Percentiles rank a stretch among this genome's conserved stretches.
Evolutionary conservation across 2,797 vertebrate species (phyloP).

Genomic region (Sylvia borin): DNA sequence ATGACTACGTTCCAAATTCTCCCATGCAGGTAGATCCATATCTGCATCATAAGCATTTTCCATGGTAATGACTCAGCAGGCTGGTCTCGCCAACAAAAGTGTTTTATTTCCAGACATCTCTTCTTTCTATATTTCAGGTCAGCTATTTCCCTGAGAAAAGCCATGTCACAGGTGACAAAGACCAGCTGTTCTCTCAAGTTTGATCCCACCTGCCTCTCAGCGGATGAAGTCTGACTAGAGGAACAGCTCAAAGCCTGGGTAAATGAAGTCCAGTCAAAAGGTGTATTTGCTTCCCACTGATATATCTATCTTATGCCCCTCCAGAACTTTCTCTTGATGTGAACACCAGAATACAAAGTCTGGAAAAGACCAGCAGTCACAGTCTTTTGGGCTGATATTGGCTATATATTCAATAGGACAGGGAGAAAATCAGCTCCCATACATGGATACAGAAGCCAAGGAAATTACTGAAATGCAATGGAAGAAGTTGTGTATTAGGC

Average conservation of each 20-base stretch:
- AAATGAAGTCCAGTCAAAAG: not conserved
- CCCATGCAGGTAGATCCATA: not conserved
- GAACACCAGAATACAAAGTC: not conserved
- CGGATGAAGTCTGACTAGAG: not conserved
- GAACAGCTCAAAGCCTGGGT: not conserved
- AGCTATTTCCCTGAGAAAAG: constrained; percentile 66
- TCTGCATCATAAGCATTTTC: not conserved
- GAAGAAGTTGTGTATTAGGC: not conserved
- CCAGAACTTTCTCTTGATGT: not conserved
- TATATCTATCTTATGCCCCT: not conserved
- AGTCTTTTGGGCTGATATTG: not conserved
- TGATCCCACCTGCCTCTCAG: not conserved
- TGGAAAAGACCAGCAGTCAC: not conserved
- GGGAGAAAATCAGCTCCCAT: not conserved
- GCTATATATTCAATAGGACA: not conserved
- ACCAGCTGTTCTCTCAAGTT: not conserved
- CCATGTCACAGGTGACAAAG: not conserved
- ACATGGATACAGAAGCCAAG: not conserved
- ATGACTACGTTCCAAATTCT: not conserved
- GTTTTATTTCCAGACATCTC: constrained; percentile 28
- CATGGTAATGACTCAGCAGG: rapidly evolving
- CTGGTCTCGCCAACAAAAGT: not conserved
- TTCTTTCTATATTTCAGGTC: constrained; percentile 14
- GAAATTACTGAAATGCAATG: not conserved
- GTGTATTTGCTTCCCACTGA: not conserved